Conservation (phyloP, 2,888 invertebrate species). For the Eupelmus urozonus region DNA sequence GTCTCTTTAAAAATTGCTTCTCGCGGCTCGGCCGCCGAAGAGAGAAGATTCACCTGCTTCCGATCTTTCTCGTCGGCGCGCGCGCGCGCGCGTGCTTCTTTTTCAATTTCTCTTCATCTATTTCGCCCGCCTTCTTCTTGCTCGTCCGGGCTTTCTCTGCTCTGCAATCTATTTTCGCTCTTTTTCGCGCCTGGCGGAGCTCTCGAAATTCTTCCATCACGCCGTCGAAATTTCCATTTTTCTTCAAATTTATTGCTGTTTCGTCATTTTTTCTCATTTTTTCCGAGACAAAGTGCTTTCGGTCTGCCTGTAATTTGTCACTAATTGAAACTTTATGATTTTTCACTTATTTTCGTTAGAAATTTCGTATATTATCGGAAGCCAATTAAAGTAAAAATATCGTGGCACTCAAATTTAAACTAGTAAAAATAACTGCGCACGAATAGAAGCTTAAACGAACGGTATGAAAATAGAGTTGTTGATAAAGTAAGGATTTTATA, state of each 20-base stretch:
- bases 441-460: not conserved
- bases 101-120: conserved; percentile 25
- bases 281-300: not conserved
- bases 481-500: not conserved
- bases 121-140: not conserved
- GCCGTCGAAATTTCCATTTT: not conserved
- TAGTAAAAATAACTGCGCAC: not conserved
- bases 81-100: not conserved
- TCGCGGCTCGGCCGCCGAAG: conserved; percentile 12
- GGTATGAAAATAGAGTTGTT: not conserved
- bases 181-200: not conserved
- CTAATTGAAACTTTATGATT: too few species aligned
- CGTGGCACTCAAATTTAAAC: too few species aligned
- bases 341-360: not conserved
- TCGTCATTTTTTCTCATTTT: not conserved
- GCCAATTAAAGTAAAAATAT: too few species aligned
- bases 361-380: not conserved
- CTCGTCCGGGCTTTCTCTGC: not conserved
- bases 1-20: conserved; percentile 34
- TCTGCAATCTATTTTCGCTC: not conserved
- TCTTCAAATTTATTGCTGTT: not conserved
- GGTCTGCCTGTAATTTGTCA: too few species aligned
- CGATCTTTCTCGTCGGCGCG: conserved; percentile 13
- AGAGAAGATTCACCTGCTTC: conserved; percentile 8
- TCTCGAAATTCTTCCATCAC: not conserved